Evolutionary conservation across 2,888 invertebrate species (phyloP), one percentile per base, ranked within the genome.

Genomic region (Lacanobia wlatinum): DNA sequence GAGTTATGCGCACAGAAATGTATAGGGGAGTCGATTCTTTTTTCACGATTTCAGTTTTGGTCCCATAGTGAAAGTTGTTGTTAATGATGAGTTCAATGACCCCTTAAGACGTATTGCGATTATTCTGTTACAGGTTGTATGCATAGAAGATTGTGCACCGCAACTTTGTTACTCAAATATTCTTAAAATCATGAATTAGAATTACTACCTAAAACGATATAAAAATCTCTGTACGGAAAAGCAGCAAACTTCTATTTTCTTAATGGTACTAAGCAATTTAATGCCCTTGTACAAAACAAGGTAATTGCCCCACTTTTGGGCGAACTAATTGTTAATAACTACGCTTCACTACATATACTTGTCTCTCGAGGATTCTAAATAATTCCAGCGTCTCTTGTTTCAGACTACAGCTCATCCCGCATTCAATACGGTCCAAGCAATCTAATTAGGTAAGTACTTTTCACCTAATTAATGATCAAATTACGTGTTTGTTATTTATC

Each of bases 361-460:
- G 46, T 58, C 43, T 64, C 46, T 40, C 58, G 69, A 84, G 61
- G 55, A 75, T 74, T 64, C 65, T 77, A 70, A 75, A 56, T 80
- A 78, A 84, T 77, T 72, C 34, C 21, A 50, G 23, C 34, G 52
- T 85, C 70, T 80, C 70, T 85, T 85, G 84, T 85, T 85, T 38
- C 85, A 85, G 85, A 76, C 78, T 80, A 46, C 84, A 73, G 69
- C 75, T 84, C 56, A 73, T 73, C 74, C 50, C 43, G 63, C 77
- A 74, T 78, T 80, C 78, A 76, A 83, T 61, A 78, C 78, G 66
- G 62, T 56, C 71, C 72, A 72, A 56, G 67, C 55, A 71, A 78
- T 81, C 72, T 77, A 82, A 83, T 83, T 82, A 73, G 71, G 85
- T 86, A 82, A 86, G 86, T 86, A 83, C 62, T 70, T 77, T 73